phyloP scores from a whole-genome alignment of 1,140 invertebrate species.

The Nasonia vitripennis region DNA sequence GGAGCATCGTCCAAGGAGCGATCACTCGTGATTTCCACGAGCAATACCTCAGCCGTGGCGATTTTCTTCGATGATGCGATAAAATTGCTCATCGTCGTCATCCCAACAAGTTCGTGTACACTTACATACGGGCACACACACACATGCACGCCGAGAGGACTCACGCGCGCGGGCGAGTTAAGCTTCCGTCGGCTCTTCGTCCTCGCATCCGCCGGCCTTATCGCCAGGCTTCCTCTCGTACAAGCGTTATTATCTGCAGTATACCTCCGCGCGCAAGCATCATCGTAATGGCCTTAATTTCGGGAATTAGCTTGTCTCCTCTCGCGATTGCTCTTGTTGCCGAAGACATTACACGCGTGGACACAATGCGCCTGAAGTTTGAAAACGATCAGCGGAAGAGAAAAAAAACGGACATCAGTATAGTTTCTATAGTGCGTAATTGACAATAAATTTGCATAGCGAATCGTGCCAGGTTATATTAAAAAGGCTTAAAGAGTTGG shows the following conservation, averaged over 20 bases:
- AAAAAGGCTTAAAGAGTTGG: neutral
- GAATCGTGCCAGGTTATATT: no score
- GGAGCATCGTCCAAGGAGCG: neutral
- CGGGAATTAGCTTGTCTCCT: slow-evolving; percentile 12
- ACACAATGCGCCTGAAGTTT: neutral
- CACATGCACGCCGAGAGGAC: no score
- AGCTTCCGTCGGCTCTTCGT: neutral
- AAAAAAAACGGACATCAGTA: neutral
- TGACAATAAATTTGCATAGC: no score
- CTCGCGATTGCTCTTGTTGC: neutral
- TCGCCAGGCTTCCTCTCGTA: neutral
- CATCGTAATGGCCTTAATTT: slow-evolving; percentile 31
- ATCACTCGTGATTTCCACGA: neutral
- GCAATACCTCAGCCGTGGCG: neutral
- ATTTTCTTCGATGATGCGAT: neutral
- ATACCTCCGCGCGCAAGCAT: neutral
- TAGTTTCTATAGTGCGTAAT: no score
- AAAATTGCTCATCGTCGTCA: neutral
- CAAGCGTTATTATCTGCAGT: neutral
- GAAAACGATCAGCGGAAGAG: neutral
- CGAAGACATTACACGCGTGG: neutral
- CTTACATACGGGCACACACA: neutral
- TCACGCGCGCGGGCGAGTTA: neutral
- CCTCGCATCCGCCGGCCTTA: slow-evolving; percentile 14
- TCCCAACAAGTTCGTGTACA: neutral